A percentile compares a stretch with the other conserved stretches of the same genome.
Evolutionary conservation across 2,113 vertebrate genomes (phyloP).

Genomic region (Parus major): DNA sequence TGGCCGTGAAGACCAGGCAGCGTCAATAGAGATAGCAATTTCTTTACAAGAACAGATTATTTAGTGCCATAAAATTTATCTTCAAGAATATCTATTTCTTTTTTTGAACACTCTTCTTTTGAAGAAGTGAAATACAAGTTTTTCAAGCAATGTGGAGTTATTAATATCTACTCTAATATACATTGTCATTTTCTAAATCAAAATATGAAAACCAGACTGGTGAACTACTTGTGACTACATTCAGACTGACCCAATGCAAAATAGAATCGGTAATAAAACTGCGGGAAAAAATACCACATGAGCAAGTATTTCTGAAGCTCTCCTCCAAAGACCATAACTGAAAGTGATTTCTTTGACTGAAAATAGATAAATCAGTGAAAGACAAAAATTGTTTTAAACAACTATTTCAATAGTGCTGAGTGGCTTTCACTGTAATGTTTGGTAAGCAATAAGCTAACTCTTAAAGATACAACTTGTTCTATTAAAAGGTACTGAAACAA

Average conservation of each 20-base stretch:
- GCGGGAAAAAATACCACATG: rapidly evolving
- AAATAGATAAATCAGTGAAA: background rate
- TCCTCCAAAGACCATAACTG: background rate
- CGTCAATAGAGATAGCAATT: background rate
- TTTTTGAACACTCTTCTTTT: background rate
- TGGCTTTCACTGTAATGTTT: background rate
- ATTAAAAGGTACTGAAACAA: background rate
- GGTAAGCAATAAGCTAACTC: background rate
- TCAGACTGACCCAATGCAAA: background rate
- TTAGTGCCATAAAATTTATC: background rate
- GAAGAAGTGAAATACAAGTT: background rate
- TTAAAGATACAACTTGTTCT: background rate
- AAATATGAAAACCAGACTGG: background rate
- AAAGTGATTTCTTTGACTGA: background rate
- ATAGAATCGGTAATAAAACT: background rate
- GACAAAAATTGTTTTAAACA: background rate
- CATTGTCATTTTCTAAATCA: background rate
- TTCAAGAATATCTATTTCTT: background rate
- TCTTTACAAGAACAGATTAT: background rate
- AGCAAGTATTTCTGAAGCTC: background rate
- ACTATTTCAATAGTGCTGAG: background rate
- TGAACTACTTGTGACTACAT: background rate
- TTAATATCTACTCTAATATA: background rate
- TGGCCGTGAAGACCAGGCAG: too few species aligned
- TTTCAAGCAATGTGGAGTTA: background rate